Evolutionary conservation across 2,888 invertebrate species (phyloP).

Genomic region (Leptinotarsa juncta): DNA sequence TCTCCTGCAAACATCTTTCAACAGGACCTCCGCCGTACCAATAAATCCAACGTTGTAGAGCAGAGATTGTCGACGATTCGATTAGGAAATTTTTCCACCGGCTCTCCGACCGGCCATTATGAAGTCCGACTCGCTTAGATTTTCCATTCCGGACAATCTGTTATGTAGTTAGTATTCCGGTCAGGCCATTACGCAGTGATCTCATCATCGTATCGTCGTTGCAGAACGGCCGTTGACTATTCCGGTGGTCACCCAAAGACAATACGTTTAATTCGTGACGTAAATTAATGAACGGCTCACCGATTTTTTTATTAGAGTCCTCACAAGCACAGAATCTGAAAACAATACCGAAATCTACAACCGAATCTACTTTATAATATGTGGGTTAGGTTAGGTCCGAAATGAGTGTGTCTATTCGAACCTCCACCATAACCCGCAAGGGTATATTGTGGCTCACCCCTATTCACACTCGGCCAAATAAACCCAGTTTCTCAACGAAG

Average conservation of each 20-base stretch:
- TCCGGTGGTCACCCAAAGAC: conserved; percentile 47
- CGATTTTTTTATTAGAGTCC: conserved; percentile 19
- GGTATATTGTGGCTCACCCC: too few relatives aligned
- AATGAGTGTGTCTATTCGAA: too few relatives aligned
- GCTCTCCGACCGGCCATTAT: conserved; percentile 11
- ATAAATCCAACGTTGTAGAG: not conserved
- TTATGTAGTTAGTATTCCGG: conserved; percentile 52
- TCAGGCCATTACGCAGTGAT: conserved; percentile 51
- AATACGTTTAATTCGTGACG: conserved; percentile 50
- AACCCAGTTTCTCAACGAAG: too few relatives aligned
- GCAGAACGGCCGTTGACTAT: conserved; percentile 54
- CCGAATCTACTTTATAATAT: not conserved
- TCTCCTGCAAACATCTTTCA: not conserved
- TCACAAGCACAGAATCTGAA: not conserved
- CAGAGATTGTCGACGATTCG: conserved; percentile 1
- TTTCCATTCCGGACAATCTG: conserved; percentile 30
- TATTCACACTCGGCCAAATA: too few relatives aligned
- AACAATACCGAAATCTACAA: not conserved
- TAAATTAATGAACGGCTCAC: conserved; percentile 45
- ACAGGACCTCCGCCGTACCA: not conserved
- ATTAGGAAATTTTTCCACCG: not conserved
- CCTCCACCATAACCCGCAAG: too few relatives aligned
- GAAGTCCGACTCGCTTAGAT: conserved; percentile 18
- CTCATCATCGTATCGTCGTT: conserved; percentile 53
- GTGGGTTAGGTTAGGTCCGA: too few relatives aligned